Conservation (phyloP, 2,888 invertebrate species). For the Drosophila kokeensis region DNA sequence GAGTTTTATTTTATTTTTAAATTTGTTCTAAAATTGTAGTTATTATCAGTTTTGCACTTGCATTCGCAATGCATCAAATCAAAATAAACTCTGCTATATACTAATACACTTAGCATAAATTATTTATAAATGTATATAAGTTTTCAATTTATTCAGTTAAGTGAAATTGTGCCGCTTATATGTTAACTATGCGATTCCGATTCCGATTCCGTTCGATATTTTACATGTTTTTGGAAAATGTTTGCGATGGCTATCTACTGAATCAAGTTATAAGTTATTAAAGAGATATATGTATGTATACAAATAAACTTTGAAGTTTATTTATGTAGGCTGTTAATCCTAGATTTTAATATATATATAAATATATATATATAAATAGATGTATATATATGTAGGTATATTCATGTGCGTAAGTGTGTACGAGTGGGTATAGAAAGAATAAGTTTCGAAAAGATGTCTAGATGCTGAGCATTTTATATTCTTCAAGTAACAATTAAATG, state of each 20-base stretch:
- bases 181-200: conserved; percentile 74
- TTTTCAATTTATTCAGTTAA: conserved; percentile 65
- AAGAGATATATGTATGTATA: conserved; percentile 29
- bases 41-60: conserved; percentile 51
- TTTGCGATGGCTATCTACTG: conserved; percentile 31
- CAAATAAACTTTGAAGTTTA: conserved; percentile 8
- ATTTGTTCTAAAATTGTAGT: conserved; percentile 43
- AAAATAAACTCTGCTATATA: conserved; percentile 40
- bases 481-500: conserved; percentile 21
- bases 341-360: conserved; percentile 9
- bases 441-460: conserved; percentile 12
- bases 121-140: conserved; percentile 33
- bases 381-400: conserved; percentile 13
- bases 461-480: conserved; percentile 39
- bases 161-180: conserved; percentile 80
- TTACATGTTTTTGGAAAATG: conserved; percentile 35
- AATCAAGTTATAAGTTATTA: conserved; percentile 28
- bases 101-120: conserved; percentile 43
- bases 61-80: conserved; percentile 31
- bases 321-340: conserved; percentile 34
- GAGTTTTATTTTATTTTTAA: conserved; percentile 29
- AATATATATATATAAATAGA: background rate
- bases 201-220: conserved; percentile 49
- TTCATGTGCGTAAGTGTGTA: conserved; percentile 7
- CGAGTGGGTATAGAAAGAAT: conserved; percentile 14